phyloP scores from a whole-genome alignment of 2,797 vertebrate genomes.

The Danio albolineatus region DNA sequence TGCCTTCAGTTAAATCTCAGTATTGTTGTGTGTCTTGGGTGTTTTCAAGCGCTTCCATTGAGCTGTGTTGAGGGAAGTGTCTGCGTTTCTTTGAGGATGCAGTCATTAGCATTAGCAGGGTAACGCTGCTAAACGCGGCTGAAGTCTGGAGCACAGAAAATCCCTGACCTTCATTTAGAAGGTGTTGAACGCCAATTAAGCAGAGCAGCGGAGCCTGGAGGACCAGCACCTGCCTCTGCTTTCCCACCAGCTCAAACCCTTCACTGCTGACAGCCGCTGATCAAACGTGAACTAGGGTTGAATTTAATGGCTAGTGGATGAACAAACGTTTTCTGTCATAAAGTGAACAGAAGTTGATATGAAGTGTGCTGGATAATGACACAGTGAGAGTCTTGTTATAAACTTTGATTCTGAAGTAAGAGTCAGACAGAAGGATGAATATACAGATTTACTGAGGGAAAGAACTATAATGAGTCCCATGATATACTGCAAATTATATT shows the following conservation, averaged over 20 bases:
- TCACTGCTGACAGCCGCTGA: neutral
- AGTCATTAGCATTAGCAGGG: conserved; percentile 61
- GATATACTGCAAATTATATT: too few relatives aligned
- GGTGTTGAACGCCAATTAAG: conserved; percentile 70
- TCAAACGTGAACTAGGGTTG: too few relatives aligned
- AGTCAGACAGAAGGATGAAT: too few relatives aligned
- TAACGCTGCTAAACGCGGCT: conserved; percentile 63
- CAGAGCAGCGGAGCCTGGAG: conserved; percentile 66
- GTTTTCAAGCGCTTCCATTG: conserved; percentile 37
- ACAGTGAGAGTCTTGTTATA: too few relatives aligned
- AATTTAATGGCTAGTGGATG: neutral
- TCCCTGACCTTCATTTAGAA: conserved; percentile 72
- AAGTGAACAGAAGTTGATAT: too few relatives aligned
- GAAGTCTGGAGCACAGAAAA: conserved; percentile 60
- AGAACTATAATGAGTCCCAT: too few relatives aligned
- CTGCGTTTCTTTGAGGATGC: conserved; percentile 47
- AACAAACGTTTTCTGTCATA: neutral
- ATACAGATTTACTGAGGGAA: too few relatives aligned
- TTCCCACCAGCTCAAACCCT: conserved; percentile 61
- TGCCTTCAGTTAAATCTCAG: neutral
- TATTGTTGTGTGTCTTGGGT: conserved; percentile 11
- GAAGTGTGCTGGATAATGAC: too few relatives aligned
- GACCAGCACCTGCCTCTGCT: conserved; percentile 62
- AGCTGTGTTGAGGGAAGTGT: conserved; percentile 35
- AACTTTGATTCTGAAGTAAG: too few relatives aligned